Conservation (phyloP, 2,113 vertebrate species). For the Fulica atra region DNA sequence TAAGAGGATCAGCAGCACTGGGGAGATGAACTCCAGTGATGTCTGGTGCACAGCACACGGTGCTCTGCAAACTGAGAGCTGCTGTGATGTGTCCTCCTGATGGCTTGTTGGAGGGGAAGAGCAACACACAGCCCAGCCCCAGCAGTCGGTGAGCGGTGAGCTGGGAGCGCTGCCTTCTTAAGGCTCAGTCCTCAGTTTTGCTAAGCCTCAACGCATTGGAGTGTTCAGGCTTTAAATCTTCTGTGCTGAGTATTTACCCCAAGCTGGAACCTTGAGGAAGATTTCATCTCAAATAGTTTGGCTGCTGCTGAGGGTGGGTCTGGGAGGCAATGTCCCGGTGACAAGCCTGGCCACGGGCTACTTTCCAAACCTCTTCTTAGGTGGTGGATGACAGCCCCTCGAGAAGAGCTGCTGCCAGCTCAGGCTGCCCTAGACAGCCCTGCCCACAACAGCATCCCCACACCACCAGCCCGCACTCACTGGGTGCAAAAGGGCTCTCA, state of each 20-base stretch:
- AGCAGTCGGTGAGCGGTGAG: neutral
- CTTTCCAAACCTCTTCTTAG: neutral
- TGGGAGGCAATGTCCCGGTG: neutral
- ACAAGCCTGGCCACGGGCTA: neutral
- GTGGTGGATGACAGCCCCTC: too few species aligned
- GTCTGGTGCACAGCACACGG: accelerated
- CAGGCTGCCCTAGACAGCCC: neutral
- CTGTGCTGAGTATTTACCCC: neutral
- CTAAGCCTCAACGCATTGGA: neutral
- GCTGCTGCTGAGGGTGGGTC: neutral
- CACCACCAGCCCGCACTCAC: neutral
- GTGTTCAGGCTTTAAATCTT: neutral
- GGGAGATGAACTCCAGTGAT: neutral
- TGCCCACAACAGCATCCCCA: neutral
- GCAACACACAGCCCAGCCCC: neutral
- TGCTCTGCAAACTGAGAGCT: neutral
- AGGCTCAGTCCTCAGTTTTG: neutral
- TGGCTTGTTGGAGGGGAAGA: neutral
- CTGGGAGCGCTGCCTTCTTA: neutral
- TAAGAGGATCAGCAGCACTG: neutral
- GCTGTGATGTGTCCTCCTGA: neutral
- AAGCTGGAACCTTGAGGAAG: neutral
- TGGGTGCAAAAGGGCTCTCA: neutral
- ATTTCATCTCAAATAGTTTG: neutral
- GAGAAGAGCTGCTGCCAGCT: neutral